phyloP scores from a whole-genome alignment of 2,888 invertebrate genomes.

The Cataglyphis livida region DNA sequence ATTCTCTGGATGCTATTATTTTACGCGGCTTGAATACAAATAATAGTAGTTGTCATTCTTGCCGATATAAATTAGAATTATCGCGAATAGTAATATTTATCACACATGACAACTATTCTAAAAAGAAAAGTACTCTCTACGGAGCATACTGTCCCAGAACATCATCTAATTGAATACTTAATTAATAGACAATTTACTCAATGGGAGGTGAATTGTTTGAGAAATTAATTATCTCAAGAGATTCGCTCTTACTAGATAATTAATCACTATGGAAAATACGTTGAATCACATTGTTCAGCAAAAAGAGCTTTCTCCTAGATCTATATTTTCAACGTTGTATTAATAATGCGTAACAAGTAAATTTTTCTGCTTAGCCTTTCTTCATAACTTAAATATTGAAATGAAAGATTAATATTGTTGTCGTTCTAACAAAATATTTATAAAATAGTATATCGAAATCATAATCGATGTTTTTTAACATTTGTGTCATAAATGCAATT shows the following conservation, averaged over 20 bases:
- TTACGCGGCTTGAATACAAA: not conserved
- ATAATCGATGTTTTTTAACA: not conserved
- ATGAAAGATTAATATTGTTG: not conserved
- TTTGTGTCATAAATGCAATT: not conserved
- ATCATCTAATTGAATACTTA: conserved; percentile 32
- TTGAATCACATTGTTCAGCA: not conserved
- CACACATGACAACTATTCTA: conserved; percentile 3
- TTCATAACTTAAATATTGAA: not conserved
- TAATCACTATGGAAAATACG: conserved; percentile 19
- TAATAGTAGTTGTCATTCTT: not conserved
- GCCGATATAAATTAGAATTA: conserved; percentile 20
- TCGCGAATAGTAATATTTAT: conserved; percentile 12
- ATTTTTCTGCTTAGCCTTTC: not conserved
- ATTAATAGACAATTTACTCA: conserved; percentile 46
- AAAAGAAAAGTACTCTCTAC: not conserved
- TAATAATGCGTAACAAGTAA: not conserved
- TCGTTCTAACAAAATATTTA: not conserved
- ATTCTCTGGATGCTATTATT: not conserved
- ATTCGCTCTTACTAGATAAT: conserved; percentile 5
- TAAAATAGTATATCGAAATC: not conserved
- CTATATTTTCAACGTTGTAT: not conserved
- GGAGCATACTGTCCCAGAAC: not conserved
- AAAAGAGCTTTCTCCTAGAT: not conserved
- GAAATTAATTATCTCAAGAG: conserved; percentile 40
- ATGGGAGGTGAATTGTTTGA: conserved; percentile 23